Conservation (phyloP, 2,888 invertebrate species). For the Melanotus villosus region DNA sequence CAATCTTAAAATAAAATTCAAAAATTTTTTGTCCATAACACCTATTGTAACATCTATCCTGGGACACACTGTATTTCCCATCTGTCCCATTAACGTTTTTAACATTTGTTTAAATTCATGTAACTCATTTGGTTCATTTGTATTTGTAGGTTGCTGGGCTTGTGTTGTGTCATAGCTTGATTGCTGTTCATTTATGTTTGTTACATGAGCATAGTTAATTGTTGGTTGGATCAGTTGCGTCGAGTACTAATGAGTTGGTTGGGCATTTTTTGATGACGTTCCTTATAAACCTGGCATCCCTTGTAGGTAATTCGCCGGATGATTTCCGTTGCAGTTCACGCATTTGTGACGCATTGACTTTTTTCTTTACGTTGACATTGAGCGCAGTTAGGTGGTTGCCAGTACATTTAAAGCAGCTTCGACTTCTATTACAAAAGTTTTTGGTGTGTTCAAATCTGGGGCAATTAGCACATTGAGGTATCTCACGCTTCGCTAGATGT, state of each 20-base stretch:
- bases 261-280: conserved; percentile 1
- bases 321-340: conserved; percentile 30
- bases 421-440: conserved; percentile 24
- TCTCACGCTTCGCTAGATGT: conserved; percentile 2
- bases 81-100: conserved; percentile 9
- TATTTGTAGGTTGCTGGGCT: not conserved
- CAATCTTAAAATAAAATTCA: no score
- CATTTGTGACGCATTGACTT: conserved; percentile 12
- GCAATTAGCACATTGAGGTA: conserved; percentile 29
- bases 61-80: no score
- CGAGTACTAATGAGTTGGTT: no score
- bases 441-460: conserved; percentile 26
- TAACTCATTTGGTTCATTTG: not conserved
- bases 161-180: not conserved
- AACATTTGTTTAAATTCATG: conserved; percentile 1
- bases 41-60: no score
- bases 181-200: not conserved
- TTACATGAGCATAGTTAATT: no score
- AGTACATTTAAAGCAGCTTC: conserved; percentile 32
- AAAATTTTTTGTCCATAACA: no score
- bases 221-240: no score
- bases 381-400: conserved; percentile 17
- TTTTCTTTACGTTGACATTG: conserved; percentile 19
- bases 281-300: not conserved
- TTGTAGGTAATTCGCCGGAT: conserved; percentile 13